Evolutionary conservation across 1,140 invertebrate species (phyloP).

Genomic region (honey bee (Apis mellifera)): Amel_HAv3.1 CM009931.2:9571501-9572000

Average conservation of each 20-base stretch:
- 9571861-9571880: conserved; percentile 47
- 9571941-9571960: not conserved
- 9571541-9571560: conserved; percentile 14
- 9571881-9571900: conserved; percentile 26
- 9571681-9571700: not conserved
- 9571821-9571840: conserved; percentile 64
- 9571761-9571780: conserved; percentile 63
- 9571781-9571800: conserved; percentile 56
- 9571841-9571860: conserved; percentile 56
- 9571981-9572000: not conserved
- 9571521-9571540: conserved; percentile 24
- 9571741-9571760: conserved; percentile 10
- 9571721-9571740: conserved; percentile 17
- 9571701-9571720: conserved; percentile 36
- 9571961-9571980: not conserved
- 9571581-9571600: conserved; percentile 44
- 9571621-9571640: conserved; percentile 42
- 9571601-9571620: conserved; percentile 8
- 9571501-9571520: no score
- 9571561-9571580: conserved; percentile 45
- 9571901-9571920: conserved; percentile 40
- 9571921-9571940: conserved; percentile 16
- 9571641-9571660: conserved; percentile 60
- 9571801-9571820: conserved; percentile 41
- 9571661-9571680: conserved; percentile 48